Base-by-base conservation (phyloP, 2,888 invertebrate species). In the Xestia sexstrigata region DNA sequence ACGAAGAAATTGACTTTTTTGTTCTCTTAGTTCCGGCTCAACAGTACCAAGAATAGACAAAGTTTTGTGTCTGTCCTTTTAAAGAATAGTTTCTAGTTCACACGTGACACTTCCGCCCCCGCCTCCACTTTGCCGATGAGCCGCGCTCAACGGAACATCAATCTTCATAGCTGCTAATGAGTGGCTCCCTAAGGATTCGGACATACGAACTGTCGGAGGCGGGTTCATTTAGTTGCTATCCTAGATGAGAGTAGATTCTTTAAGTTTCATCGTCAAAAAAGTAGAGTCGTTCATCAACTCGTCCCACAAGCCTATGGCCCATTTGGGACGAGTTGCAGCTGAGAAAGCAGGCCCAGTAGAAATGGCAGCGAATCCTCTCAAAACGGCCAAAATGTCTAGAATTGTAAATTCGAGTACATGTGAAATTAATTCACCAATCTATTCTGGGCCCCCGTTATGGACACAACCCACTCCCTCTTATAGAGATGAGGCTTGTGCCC, bases 131-230 rank as follows among this genome's bases (percentile, higher is more conserved):
- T 76, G 26, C 71, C 78, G 72, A 78, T 83, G 83, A 75, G 70
- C 69, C 71, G 83, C 72, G 39, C 55, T 82, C 70, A 72, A 73
- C 69, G 65, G 67, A 47, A 60, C 83, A 83, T 83, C 86, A 86
- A 83, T 83, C 83, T 83, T 83, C 83, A 83, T 83, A 73, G 58
- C 63, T 47, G 35, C 74, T 83, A 83, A 86, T 83, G 86, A 83
- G 86, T 42, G 74, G 30, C 63, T 78, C 86, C 42, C 74, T 83
- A 68, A 78, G 74, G 83, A 74, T 26, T 52, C 60, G 74, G 78
- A 45, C 83, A 82, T 52, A 86, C n/a, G 30, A 58, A 65, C 66
- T 67, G 47, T 23, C 15, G 20, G 49, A 52, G 62, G 72, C 35
- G 39, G 47, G 52, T 70, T 76, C 20, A 65, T 70, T 67, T 66